Evolutionary conservation across 2,113 vertebrate species (phyloP), one percentile per base, ranked within the genome.

Genomic region (Aegithalos caudatus): DNA sequence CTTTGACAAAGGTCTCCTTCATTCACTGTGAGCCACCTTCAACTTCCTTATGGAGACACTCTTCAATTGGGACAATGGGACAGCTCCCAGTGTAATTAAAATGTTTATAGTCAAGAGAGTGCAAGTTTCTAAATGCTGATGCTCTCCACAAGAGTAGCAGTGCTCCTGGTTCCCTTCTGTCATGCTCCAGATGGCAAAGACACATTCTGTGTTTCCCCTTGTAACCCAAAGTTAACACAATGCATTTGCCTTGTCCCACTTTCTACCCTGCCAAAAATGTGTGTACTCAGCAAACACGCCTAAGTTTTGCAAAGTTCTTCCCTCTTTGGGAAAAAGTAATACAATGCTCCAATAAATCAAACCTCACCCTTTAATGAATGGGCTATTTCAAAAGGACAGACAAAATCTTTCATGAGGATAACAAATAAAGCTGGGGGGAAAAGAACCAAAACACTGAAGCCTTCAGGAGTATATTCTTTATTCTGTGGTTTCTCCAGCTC

Each of bases 241-340:
- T 14, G 33, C 1, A 1, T 40, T 84, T 78, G 12, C 20, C 28
- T 82, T 35, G 7, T 56, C 50, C 17, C 37, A 24, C 19, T 84
- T 91, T 70, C 29, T 37, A 72, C 18, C 6, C 11, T 42, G 21
- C 7, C 50, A 64, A 53, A 82, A 92, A 84, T 22, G 9, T 3
- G 2, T 11, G 8, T 11, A 20, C 33, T 54, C 0, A 0, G 1
- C 35, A 87, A 80, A 73, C 28, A 38, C 1, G 7, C 8, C 7
- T 5, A n/a, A 42, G 33, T n/a, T 87, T 64, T 71, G 25, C 33
- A 20, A 67, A 87, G 53, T 23, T 83, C 22, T 56, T 81, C 69
- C 40, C 23, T 80, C 11, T 81, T 37, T 35, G 27, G 18, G n/a
- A 89, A 61, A 66, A 90, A 73, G 50, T 35, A 81, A 42, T 45